A percentile compares a stretch with the other conserved stretches of the same genome.
Conservation (phyloP, 1,140 invertebrate species). For the Solenopsis fugax region DNA sequence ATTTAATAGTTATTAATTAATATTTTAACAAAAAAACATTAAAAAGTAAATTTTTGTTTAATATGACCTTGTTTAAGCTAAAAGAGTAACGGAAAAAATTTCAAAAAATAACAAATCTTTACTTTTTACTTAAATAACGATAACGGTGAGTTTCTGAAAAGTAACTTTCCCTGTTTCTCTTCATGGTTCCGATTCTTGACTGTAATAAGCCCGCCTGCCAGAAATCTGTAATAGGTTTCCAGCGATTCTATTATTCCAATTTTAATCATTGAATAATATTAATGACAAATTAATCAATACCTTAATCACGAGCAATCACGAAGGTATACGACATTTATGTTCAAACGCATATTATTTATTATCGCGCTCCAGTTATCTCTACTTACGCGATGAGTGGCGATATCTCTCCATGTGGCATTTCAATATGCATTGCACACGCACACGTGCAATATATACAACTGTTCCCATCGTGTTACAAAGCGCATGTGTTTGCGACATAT, state of each 20-base stretch:
- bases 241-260: not conserved
- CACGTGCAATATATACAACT: not conserved
- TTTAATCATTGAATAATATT: conserved; percentile 36
- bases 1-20: no score
- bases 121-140: no score
- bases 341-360: conserved; percentile 55
- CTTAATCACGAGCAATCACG: conserved; percentile 27
- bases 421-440: conserved; percentile 12
- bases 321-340: not conserved
- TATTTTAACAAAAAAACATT: no score
- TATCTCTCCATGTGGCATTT: conserved; percentile 41
- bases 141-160: no score
- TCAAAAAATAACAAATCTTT: no score
- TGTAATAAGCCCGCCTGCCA: not conserved
- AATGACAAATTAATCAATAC: conserved; percentile 33
- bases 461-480: conserved; percentile 34
- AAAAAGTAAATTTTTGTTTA: no score
- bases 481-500: conserved; percentile 48
- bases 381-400: conserved; percentile 49
- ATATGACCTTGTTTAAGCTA: no score
- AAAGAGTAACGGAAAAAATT: no score
- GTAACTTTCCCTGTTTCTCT: no score
- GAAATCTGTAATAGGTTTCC: not conserved
- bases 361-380: conserved; percentile 50
- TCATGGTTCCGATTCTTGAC: not conserved